Percentiles rank a stretch among this genome's conserved stretches.
These are phyloP conservation scores for Torymus texanus DNA, from an alignment of 2,888 invertebrate species.

Conservation along the genomic window DNA sequence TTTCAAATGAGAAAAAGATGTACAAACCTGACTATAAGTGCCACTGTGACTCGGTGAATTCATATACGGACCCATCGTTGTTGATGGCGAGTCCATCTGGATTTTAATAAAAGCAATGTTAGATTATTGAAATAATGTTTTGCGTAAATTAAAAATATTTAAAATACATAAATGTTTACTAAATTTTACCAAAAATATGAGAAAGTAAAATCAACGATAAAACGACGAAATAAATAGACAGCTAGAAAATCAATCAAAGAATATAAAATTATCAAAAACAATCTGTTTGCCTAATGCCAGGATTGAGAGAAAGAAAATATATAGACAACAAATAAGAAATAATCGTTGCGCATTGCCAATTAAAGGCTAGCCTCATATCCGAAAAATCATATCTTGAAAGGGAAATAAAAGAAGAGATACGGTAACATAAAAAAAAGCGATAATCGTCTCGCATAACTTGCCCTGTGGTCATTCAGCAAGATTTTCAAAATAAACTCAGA, in stretches of 20 bases:
- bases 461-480: neutral
- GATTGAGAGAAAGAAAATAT: conserved; percentile 48
- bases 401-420: conserved; percentile 6
- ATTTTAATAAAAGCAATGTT: conserved; percentile 59
- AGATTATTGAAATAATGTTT: no score
- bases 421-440: conserved; percentile 13
- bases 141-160: no score
- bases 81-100: conserved; percentile 77
- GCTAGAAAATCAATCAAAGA: conserved; percentile 42
- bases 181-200: conserved; percentile 27
- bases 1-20: conserved; percentile 4
- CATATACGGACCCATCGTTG: conserved; percentile 72
- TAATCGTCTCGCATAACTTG: neutral
- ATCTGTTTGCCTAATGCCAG: conserved; percentile 38
- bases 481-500: neutral
- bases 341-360: neutral
- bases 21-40: conserved; percentile 73
- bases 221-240: conserved; percentile 53
- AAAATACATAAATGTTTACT: no score
- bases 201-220: conserved; percentile 41
- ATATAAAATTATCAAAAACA: conserved; percentile 30
- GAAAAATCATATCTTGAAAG: conserved; percentile 3
- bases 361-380: neutral
- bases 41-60: conserved; percentile 74
- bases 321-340: conserved; percentile 26